Base-by-base conservation (phyloP, 2,797 vertebrate species). In the Gadopsis marmoratus region DNA sequence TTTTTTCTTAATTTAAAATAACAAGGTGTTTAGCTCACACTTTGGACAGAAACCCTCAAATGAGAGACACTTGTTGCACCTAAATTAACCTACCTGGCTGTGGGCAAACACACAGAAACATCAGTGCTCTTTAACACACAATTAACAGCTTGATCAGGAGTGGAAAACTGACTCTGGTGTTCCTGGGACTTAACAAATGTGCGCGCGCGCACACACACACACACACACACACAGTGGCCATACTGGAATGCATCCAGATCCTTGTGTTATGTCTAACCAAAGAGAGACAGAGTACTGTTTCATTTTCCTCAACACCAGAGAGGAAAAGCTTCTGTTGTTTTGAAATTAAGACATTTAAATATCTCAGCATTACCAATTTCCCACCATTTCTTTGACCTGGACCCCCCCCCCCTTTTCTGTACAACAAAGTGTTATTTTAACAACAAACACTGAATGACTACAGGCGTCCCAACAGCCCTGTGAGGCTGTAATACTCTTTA, bases 211-310 rank as follows among this genome's bases (percentile, higher is more conserved):
- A 66, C 53, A 58, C 63, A 41, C 51, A 50, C 60, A 51, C 65
- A 71, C 37, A 62, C 66, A 67, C 37, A 51, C 14, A n/a, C 37
- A 64, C 21, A 63, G 51, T 7, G 23, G 23, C 47, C 59, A 60
- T 23, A 47, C 3, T 71, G 82, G 78, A 81, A 79, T 75, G 77
- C 12, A 17, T 78, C 54, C 69, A 74, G 60, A 91, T 90, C 92
- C 87, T 76, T 21, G 45, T 90, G 81, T 86, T 83, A 26, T 89
- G 89, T 92, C 93, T 94, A 92, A 85, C 84, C 31, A 55, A 23
- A 71, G 67, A 72, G 74, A 77, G 62, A 63, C 35, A 26, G 79
- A 78, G 68, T 69, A 69, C 82, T 72, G 75, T 88, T 86, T 86
- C 37, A 37, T 37, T 37, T n/a, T n/a, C n/a, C 7, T 37, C 35